A percentile compares a stretch with the other conserved stretches of the same genome.
Evolutionary conservation across 2,113 vertebrate species (phyloP).

Genomic region (Eira barbara): DNA sequence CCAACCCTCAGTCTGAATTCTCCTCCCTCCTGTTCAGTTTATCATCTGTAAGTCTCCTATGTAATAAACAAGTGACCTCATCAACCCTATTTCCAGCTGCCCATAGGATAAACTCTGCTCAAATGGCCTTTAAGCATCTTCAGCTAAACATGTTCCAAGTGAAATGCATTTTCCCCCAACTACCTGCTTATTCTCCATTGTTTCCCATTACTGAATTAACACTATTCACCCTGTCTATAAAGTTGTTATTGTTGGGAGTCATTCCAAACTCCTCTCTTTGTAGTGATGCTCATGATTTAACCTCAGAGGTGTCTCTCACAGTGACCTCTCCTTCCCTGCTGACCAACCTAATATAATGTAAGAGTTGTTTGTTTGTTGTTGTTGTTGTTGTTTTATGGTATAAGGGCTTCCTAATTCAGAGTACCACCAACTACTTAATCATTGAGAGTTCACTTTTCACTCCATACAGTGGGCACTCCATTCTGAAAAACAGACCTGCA

Average conservation of each 20-base stretch:
- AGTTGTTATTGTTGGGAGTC: conserved; percentile 29
- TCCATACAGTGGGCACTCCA: background rate
- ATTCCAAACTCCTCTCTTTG: conserved; percentile 11
- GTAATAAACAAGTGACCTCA: background rate
- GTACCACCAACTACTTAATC: background rate
- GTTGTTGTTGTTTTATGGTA: background rate
- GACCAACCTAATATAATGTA: background rate
- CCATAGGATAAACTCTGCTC: background rate
- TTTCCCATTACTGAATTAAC: background rate
- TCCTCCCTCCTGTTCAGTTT: background rate
- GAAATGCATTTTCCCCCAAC: background rate
- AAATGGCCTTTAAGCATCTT: background rate
- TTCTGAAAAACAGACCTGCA: conserved; percentile 7
- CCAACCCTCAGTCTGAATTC: background rate
- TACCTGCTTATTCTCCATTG: background rate
- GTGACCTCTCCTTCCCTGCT: background rate
- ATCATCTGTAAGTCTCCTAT: background rate
- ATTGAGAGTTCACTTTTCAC: background rate
- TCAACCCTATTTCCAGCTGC: background rate
- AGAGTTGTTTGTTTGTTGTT: background rate
- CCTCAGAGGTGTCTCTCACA: background rate
- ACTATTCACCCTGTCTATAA: background rate
- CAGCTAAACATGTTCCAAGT: background rate
- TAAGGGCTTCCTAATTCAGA: background rate
- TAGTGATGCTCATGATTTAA: conserved; percentile 1